Base-by-base conservation (phyloP, 2,113 vertebrate genomes). In the Clupea harengus region DNA sequence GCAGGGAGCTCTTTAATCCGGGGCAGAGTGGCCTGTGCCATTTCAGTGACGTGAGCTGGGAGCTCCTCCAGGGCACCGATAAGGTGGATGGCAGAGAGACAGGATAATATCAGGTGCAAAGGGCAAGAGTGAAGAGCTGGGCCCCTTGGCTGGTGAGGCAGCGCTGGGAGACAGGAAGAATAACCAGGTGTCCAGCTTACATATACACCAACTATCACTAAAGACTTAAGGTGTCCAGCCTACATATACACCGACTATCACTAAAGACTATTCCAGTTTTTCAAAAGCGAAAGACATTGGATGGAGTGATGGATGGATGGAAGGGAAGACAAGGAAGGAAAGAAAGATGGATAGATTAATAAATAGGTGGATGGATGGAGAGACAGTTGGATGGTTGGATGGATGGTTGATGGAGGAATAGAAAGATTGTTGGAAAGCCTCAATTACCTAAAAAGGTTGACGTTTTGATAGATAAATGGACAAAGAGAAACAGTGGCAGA, bases 1-100 rank as follows among this genome's bases (percentile, higher is more conserved):
- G 44, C 81, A 83, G 15, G 45, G 25, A 39, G 82, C 52, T 57
- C 85, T 78, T 72, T 84, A 85, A 64, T 80, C 83, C 25, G n/a
- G 64, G 64, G n/a, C 11, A 28, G 64, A 72, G 64, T 25, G 64
- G 25, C 6, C 64, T 28, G 25, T 72, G 64, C 7, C 64, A 72
- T 72, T 11, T 72, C 11, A 72, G 6, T 10, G 22, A 25, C 6
- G 0, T n/a, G n/a, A n/a, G 2, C 64, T 72, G 2, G n/a, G 60
- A 4, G 9, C n/a, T n/a, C n/a, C 64, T 72, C 64, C 64, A 72
- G 64, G 64, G 64, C 64, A 25, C 11, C 25, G 64, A 72, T 72
- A 28, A 52, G 10, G 15, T 52, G 50, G 47, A 52, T 15, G 52
- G 18, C 17, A 57, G 52, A 57, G 17, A 20, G 52, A 57, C 17